A percentile compares a stretch with the other conserved stretches of the same genome.
Conservation (phyloP, 2,888 invertebrate species). For the Apoda limacodes region DNA sequence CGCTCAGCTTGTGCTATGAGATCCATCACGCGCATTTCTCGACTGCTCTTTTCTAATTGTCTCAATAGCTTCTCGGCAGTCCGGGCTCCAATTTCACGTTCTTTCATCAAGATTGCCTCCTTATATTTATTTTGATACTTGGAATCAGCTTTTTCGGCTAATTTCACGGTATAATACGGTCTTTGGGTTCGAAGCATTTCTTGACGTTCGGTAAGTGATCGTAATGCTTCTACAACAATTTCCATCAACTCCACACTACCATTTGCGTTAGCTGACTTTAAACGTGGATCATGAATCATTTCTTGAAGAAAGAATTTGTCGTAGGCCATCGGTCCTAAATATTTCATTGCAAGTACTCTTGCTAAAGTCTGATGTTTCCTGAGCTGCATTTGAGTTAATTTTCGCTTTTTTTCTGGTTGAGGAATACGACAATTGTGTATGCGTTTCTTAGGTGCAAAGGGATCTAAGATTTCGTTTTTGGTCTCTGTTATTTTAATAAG, state of each 20-base stretch:
- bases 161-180: constrained; percentile 54
- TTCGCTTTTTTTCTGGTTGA: constrained; percentile 33
- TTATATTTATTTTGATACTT: constrained; percentile 49
- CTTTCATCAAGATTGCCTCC: constrained; percentile 39
- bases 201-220: constrained; percentile 48
- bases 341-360: constrained; percentile 59
- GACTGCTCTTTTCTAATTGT: constrained; percentile 44
- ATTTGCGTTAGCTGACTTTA: constrained; percentile 45
- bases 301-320: constrained; percentile 57
- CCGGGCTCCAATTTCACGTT: constrained; percentile 46
- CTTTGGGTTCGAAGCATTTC: constrained; percentile 55
- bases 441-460: constrained; percentile 31
- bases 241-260: constrained; percentile 38
- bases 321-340: constrained; percentile 60
- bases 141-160: constrained; percentile 54
- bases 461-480: constrained; percentile 24
- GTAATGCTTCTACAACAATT: constrained; percentile 40
- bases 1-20: constrained; percentile 52
- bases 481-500: constrained; percentile 49
- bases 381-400: constrained; percentile 54
- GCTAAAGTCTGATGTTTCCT: constrained; percentile 44
- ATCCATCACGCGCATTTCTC: constrained; percentile 44
- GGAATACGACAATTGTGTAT: constrained; percentile 50
- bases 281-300: constrained; percentile 39
- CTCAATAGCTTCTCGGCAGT: constrained; percentile 45